phyloP scores from a whole-genome alignment of 2,113 vertebrate species.

The Dermatemys mawii region DNA sequence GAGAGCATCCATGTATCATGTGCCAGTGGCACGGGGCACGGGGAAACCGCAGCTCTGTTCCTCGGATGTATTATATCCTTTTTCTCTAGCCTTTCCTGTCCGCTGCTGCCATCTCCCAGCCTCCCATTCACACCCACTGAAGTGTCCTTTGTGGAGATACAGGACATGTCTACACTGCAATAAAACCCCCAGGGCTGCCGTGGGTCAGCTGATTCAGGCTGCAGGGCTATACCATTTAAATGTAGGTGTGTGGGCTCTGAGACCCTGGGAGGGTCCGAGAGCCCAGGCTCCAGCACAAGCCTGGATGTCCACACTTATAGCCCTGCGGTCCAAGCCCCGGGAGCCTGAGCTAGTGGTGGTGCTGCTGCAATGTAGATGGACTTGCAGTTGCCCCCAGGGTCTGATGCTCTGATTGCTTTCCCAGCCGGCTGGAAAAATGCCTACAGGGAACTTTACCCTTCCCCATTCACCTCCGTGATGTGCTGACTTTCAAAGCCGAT shows the following conservation, averaged over 20 bases:
- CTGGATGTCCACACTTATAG: background rate
- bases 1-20: background rate
- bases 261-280: background rate
- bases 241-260: background rate
- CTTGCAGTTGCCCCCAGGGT: background rate
- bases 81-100: background rate
- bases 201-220: background rate
- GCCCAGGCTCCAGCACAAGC: too few species aligned
- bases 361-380: background rate
- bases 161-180: background rate
- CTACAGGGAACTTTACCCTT: background rate
- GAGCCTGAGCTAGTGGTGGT: too few species aligned
- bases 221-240: background rate
- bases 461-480: background rate
- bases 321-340: too few species aligned
- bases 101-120: background rate
- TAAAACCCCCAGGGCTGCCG: background rate
- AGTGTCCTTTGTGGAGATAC: background rate
- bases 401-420: background rate
- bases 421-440: background rate
- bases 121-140: background rate
- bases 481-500: background rate
- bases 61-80: background rate
- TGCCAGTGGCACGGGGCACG: background rate
- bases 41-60: slow-evolving; percentile 28